Evolutionary conservation across 2,113 vertebrate species (phyloP).

Genomic region (Lophius piscatorius): DNA sequence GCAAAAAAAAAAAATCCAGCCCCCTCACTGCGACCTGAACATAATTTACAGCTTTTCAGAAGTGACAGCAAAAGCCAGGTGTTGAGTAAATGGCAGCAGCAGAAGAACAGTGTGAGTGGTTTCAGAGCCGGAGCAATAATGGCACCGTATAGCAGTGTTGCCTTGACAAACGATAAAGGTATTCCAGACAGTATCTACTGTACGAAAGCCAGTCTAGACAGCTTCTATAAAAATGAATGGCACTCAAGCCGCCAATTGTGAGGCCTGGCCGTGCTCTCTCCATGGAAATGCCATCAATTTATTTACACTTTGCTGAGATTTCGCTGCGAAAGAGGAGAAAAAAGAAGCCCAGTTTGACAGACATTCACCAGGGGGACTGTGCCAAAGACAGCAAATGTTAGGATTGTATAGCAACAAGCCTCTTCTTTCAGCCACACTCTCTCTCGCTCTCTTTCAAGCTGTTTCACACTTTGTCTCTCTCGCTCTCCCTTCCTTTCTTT

Average conservation of each 20-base stretch:
- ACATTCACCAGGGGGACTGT: constrained; percentile 43
- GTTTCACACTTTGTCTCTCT: constrained; percentile 25
- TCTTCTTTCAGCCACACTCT: constrained; percentile 3
- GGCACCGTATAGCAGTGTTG: constrained; percentile 56
- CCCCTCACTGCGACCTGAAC: too few species aligned
- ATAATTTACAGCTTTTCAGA: too few species aligned
- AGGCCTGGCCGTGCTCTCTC: constrained; percentile 60
- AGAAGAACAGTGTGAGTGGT: too few species aligned
- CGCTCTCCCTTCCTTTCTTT: not conserved
- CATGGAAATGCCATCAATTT: constrained; percentile 47
- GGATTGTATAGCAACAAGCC: constrained; percentile 42
- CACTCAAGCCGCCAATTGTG: constrained; percentile 44
- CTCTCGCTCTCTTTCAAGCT: constrained; percentile 30
- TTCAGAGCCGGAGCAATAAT: constrained; percentile 56
- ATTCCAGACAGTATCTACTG: constrained; percentile 64
- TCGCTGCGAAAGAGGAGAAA: constrained; percentile 50
- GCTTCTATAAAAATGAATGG: constrained; percentile 63
- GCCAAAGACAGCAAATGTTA: constrained; percentile 50
- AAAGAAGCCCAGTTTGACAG: constrained; percentile 48
- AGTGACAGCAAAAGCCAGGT: too few species aligned
- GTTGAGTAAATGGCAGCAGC: constrained; percentile 47
- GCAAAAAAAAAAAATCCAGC: too few species aligned
- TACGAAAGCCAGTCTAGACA: constrained; percentile 75
- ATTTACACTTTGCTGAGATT: constrained; percentile 59
- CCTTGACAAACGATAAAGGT: constrained; percentile 70